A percentile compares a stretch with the other conserved stretches of the same genome.
Conservation (phyloP, 2,888 invertebrate genomes). For the Ferdinandea cuprea region DNA sequence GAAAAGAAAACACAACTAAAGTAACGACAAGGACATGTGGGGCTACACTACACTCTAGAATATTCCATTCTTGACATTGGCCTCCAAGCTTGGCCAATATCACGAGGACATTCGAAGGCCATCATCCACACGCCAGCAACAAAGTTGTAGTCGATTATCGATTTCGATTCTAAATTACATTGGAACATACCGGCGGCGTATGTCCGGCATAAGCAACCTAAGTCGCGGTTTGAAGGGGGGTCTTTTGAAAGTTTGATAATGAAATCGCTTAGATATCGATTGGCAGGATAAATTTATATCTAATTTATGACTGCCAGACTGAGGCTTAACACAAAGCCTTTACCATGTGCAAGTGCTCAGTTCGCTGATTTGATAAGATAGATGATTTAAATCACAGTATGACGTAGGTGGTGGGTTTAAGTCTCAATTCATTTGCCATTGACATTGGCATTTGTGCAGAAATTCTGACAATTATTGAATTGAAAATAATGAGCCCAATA, state of each 20-base stretch:
- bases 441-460: slow-evolving; percentile 32
- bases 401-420: slow-evolving; percentile 36
- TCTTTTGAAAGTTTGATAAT: slow-evolving; percentile 32
- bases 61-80: slow-evolving; percentile 42
- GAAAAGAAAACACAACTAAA: not conserved
- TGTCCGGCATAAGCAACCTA: slow-evolving; percentile 10
- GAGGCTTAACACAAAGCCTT: slow-evolving; percentile 2
- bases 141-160: slow-evolving; percentile 3
- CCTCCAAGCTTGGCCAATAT: slow-evolving; percentile 31
- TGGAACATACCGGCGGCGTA: not conserved
- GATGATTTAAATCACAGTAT: slow-evolving; percentile 37
- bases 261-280: slow-evolving; percentile 44
- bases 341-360: slow-evolving; percentile 10
- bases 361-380: slow-evolving; percentile 34
- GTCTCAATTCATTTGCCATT: slow-evolving; percentile 16
- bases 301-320: slow-evolving; percentile 45
- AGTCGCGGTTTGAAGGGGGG: not conserved
- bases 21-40: slow-evolving; percentile 35
- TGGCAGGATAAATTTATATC: slow-evolving; percentile 21
- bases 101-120: slow-evolving; percentile 32
- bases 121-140: slow-evolving; percentile 30
- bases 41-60: slow-evolving; percentile 29
- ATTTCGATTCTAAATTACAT: slow-evolving; percentile 5
- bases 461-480: slow-evolving; percentile 15
- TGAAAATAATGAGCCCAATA: slow-evolving; percentile 15